phyloP scores from a whole-genome alignment of 2,888 invertebrate genomes.

The Acleris sparsana region DNA sequence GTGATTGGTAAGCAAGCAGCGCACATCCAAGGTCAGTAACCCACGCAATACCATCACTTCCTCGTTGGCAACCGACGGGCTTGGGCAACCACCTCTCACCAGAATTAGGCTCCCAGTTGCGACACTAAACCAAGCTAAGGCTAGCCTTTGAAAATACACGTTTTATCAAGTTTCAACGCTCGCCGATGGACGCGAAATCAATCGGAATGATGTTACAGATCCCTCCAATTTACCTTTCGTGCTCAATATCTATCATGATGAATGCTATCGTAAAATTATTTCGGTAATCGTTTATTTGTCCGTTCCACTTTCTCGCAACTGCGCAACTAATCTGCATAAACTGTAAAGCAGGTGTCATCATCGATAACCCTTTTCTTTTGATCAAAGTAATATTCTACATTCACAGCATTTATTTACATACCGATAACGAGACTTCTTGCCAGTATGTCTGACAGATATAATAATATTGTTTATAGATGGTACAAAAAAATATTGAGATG shows the following conservation, averaged over 20 bases:
- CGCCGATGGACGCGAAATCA: not conserved
- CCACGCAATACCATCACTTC: slow-evolving; percentile 71
- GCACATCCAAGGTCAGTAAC: slow-evolving; percentile 72
- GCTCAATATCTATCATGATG: slow-evolving; percentile 1
- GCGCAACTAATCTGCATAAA: slow-evolving; percentile 15
- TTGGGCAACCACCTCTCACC: slow-evolving; percentile 77
- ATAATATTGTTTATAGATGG: not conserved
- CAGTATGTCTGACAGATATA: too few species aligned
- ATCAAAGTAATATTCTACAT: too few species aligned
- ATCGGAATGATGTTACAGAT: not conserved
- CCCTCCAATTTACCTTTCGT: not conserved
- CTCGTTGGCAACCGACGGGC: slow-evolving; percentile 67
- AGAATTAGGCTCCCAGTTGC: slow-evolving; percentile 71
- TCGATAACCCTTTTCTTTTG: not conserved
- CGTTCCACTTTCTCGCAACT: slow-evolving; percentile 11
- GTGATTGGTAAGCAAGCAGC: slow-evolving; percentile 62
- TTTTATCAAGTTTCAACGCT: slow-evolving; percentile 19
- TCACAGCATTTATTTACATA: too few species aligned
- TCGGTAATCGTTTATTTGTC: slow-evolving; percentile 12
- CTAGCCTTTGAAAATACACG: slow-evolving; percentile 33
- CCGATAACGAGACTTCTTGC: too few species aligned
- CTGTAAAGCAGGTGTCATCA: slow-evolving; percentile 1
- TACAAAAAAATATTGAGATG: not conserved
- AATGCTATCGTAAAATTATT: slow-evolving; percentile 2
- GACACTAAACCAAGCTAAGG: slow-evolving; percentile 51